phyloP scores from a whole-genome alignment of 2,888 invertebrate species.

The Oscheius onirici region DNA sequence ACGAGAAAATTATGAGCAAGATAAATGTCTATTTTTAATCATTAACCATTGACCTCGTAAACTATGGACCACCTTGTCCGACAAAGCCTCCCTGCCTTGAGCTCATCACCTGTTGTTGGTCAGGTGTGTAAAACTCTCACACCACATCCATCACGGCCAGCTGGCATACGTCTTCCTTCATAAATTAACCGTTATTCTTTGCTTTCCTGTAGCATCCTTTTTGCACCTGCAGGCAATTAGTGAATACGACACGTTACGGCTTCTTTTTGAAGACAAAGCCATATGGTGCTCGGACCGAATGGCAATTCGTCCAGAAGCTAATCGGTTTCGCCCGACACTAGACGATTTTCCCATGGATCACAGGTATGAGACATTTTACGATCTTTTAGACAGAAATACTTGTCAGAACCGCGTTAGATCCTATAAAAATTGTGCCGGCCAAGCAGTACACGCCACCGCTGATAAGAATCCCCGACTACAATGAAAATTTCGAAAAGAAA shows the following conservation, averaged over 20 bases:
- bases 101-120: slow-evolving; percentile 17
- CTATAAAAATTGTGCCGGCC: neutral
- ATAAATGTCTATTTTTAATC: too few species aligned
- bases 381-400: neutral
- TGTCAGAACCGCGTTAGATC: neutral
- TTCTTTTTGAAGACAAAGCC: slow-evolving; percentile 11
- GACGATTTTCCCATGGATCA: slow-evolving; percentile 7
- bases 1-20: neutral
- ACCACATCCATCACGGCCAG: slow-evolving; percentile 24
- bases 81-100: neutral
- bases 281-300: slow-evolving; percentile 18
- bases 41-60: neutral
- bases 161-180: neutral
- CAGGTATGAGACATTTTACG: neutral
- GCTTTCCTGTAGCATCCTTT: neutral
- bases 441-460: neutral
- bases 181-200: slow-evolving; percentile 4
- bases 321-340: slow-evolving; percentile 4
- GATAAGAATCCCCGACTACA: neutral
- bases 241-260: neutral
- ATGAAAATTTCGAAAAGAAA: neutral
- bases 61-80: slow-evolving; percentile 4
- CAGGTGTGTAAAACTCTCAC: slow-evolving; percentile 27
- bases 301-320: slow-evolving; percentile 12
- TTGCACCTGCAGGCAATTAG: slow-evolving; percentile 15